Evolutionary conservation across 2,797 vertebrate genomes (phyloP).

Genomic region (Labeo calbasu): DNA sequence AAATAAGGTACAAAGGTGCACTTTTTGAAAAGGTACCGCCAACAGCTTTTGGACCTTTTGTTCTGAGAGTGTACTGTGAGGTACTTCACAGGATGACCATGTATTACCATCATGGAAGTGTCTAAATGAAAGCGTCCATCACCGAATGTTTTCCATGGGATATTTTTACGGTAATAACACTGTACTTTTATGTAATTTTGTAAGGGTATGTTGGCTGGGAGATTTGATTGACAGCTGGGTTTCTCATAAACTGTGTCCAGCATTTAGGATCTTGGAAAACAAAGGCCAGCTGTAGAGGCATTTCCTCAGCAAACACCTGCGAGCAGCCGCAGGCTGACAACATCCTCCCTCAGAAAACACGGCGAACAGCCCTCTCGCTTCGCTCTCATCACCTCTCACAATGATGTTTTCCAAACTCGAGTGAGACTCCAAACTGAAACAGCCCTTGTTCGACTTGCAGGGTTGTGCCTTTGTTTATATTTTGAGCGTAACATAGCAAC

Average conservation of each 20-base stretch:
- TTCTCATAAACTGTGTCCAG: background rate
- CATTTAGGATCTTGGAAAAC: conserved; percentile 22
- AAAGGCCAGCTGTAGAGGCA: conserved; percentile 27
- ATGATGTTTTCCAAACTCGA: conserved; percentile 74
- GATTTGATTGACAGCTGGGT: conserved; percentile 27
- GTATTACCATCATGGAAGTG: background rate
- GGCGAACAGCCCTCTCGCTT: conserved; percentile 3
- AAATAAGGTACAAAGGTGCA: background rate
- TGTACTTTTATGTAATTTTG: conserved; percentile 16
- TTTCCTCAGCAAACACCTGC: conserved; percentile 54
- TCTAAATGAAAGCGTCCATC: background rate
- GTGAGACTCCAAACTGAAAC: conserved; percentile 69
- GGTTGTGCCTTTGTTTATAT: conserved; percentile 87
- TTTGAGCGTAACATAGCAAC: conserved; percentile 88
- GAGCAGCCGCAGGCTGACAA: conserved; percentile 24
- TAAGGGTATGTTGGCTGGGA: background rate
- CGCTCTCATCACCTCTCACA: conserved; percentile 60
- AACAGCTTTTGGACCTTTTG: background rate
- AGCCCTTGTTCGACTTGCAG: conserved; percentile 75
- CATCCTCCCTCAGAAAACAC: conserved; percentile 27
- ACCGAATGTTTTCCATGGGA: background rate
- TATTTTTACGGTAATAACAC: conserved; percentile 15
- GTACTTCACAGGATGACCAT: conserved; percentile 7
- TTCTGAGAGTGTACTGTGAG: background rate
- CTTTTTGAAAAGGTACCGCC: background rate